Conservation (phyloP, 2,888 invertebrate genomes). For the Phanerotoma sp. region DNA sequence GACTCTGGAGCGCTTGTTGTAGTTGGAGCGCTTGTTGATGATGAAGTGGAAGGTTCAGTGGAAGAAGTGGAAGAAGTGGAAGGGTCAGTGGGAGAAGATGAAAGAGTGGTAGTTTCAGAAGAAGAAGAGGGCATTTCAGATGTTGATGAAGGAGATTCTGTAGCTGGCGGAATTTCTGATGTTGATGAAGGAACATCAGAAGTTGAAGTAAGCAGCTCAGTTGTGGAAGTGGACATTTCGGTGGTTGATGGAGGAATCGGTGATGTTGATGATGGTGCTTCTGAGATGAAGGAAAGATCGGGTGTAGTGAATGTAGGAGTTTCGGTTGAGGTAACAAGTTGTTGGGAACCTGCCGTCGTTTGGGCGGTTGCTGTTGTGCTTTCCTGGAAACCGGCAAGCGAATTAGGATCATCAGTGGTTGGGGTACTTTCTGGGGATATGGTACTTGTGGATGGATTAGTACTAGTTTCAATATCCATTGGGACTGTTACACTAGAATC, state of each 20-base stretch:
- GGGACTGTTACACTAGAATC: constrained; percentile 22
- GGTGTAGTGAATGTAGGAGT: constrained; percentile 18
- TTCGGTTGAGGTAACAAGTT: constrained; percentile 31
- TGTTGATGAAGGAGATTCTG: constrained; percentile 21
- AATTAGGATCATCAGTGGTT: constrained; percentile 46
- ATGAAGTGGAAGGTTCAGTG: constrained; percentile 21
- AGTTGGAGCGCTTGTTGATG: constrained; percentile 22
- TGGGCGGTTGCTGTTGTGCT: constrained; percentile 54
- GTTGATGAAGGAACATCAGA: not conserved
- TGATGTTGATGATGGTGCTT: constrained; percentile 26
- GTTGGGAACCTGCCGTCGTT: constrained; percentile 52
- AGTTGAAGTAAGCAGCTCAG: too few species aligned
- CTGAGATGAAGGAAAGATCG: constrained; percentile 16
- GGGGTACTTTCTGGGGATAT: constrained; percentile 37
- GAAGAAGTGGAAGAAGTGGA: constrained; percentile 26
- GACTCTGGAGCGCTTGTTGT: constrained; percentile 22
- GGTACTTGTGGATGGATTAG: constrained; percentile 32
- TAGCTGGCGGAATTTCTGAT: constrained; percentile 7
- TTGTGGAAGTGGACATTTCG: not conserved
- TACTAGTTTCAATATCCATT: constrained; percentile 29
- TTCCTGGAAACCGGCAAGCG: constrained; percentile 56
- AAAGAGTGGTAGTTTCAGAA: constrained; percentile 17
- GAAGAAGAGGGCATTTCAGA: constrained; percentile 7
- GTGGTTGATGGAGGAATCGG: constrained; percentile 20
- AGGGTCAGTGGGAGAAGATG: constrained; percentile 23